Evolutionary conservation across 2,797 vertebrate genomes (phyloP), one percentile per base, ranked within the genome.

Genomic region (Diplodus puntazzo): DNA sequence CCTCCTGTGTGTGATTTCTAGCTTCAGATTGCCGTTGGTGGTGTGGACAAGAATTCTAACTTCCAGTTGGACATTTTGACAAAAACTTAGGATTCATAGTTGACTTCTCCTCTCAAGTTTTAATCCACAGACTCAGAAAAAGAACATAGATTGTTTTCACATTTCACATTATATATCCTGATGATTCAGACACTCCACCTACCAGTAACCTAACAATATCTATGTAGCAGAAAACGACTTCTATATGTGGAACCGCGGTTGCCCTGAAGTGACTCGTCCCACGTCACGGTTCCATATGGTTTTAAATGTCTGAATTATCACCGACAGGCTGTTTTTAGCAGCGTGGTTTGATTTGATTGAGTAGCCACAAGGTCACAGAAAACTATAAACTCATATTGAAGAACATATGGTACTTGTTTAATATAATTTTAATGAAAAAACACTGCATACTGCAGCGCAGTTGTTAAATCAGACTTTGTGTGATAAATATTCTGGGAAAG

Each of bases 401-500:
- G 11, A 74, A 45, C 78, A 76, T 77, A 73, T 70, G 75, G 54
- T 11, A 5, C n/a, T 57, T 46, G 45, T 46, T 57, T 45, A 53
- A 58, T 58, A 46, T 62, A 0, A 42, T 67, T 55, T 52, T 6
- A 27, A 69, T 60, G 18, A 34, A 7, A 52, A 46, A 78, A 61
- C 50, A 20, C 1, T 43, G 42, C 20, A 45, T 23, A n/a, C 23
- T 68, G 49, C 20, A 70, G 52, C 49, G 27, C 12, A 48, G 48
- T 4, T 30, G 66, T 58, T 43, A 39, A 77, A 80, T 67, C 52
- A 55, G 58, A 76, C 27, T 23, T 12, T 42, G 42, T 63, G 69
- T 53, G 54, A 65, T 77, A 55, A 60, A 70, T 71, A 53, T 70
- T 79, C 76, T 53, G 25, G 57, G 48, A 75, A 85, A 68, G 21